These are phyloP conservation scores for Neogobius melanostomus DNA, from an alignment of 2,113 vertebrate species.

Conservation along the genomic window DNA sequence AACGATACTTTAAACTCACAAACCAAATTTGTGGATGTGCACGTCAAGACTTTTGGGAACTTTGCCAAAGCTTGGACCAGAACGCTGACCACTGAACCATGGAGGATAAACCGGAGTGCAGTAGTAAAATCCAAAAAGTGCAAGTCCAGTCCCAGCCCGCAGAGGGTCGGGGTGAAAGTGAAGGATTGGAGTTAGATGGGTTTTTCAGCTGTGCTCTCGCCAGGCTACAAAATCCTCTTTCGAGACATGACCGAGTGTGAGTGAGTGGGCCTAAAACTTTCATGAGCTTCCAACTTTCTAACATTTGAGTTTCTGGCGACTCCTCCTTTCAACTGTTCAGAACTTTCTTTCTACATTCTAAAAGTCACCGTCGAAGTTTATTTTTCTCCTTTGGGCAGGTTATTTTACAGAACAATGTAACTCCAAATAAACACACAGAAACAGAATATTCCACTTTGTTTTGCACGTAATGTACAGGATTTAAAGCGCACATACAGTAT, in stretches of 20 bases:
- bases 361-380: too few relatives aligned
- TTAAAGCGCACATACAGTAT: too few relatives aligned
- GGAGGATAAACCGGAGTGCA: background rate
- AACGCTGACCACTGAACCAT: background rate
- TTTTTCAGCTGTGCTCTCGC: constrained; percentile 1
- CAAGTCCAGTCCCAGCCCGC: background rate
- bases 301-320: background rate
- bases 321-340: too few relatives aligned
- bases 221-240: background rate
- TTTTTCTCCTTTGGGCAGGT: too few relatives aligned
- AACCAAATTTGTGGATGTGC: background rate
- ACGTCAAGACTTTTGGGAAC: background rate
- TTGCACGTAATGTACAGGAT: too few relatives aligned
- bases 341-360: too few relatives aligned
- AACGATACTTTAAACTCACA: background rate
- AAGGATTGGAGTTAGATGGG: background rate
- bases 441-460: too few relatives aligned
- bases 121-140: background rate
- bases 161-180: constrained; percentile 4
- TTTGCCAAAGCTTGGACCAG: background rate
- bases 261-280: background rate
- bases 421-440: too few relatives aligned
- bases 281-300: background rate
- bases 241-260: background rate
- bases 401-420: too few relatives aligned